Evolutionary conservation across 2,113 vertebrate species (phyloP).

Genomic region (Platanista minor): DNA sequence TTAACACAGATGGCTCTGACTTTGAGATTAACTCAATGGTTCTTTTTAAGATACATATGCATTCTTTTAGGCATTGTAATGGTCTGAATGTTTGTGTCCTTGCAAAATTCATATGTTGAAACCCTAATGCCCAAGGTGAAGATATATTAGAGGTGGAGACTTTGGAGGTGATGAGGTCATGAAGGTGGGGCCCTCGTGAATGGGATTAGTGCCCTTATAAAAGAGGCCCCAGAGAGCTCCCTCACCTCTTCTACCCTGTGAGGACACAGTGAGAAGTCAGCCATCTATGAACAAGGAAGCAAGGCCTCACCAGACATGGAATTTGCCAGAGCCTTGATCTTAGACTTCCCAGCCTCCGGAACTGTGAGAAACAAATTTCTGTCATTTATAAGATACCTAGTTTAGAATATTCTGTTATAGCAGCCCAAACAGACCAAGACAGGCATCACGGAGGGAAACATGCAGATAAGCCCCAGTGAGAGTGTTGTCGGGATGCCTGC

Average conservation of each 20-base stretch:
- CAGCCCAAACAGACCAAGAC: not conserved
- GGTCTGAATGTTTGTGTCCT: not conserved
- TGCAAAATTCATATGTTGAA: not conserved
- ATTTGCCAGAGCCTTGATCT: not conserved
- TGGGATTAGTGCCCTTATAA: not conserved
- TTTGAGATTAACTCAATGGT: not conserved
- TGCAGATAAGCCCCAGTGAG: not conserved
- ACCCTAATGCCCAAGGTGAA: not conserved
- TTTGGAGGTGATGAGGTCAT: not conserved
- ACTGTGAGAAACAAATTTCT: not conserved
- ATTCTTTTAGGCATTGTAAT: not conserved
- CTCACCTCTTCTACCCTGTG: not conserved
- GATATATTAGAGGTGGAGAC: not conserved
- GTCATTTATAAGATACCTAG: not conserved
- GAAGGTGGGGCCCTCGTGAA: not conserved
- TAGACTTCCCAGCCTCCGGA: not conserved
- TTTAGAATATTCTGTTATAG: not conserved
- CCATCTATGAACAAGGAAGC: not conserved
- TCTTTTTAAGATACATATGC: not conserved
- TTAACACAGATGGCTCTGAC: not conserved
- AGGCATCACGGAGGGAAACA: not conserved
- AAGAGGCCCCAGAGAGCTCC: too few relatives aligned
- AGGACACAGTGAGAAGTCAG: not conserved
- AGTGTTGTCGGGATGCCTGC: not conserved
- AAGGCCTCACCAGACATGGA: not conserved